Conservation (phyloP, 1,140 invertebrate species). For the Dreissena polymorpha region DNA sequence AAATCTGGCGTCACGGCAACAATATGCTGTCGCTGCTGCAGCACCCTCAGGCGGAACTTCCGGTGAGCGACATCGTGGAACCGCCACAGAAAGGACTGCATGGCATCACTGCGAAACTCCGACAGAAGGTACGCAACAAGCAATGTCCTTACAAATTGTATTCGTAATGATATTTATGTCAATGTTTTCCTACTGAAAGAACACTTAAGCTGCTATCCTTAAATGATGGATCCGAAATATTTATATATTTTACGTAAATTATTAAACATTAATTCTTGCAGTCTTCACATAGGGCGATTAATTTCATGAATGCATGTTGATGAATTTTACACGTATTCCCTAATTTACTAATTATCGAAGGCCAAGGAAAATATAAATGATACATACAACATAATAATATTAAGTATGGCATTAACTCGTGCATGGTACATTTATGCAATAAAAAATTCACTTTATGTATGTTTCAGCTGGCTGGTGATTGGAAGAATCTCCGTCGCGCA, state of each 20-base stretch:
- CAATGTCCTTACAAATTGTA: background rate
- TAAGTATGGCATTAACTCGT: too few species aligned
- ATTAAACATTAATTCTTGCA: too few species aligned
- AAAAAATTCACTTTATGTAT: background rate
- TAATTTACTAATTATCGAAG: too few species aligned
- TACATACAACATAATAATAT: too few species aligned
- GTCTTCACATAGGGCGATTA: too few species aligned
- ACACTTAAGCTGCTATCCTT: too few species aligned
- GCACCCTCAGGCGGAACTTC: constrained; percentile 74
- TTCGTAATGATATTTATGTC: background rate
- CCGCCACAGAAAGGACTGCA: constrained; percentile 73
- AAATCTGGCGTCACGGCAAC: constrained; percentile 77
- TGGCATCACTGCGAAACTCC: constrained; percentile 75
- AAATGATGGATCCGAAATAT: too few species aligned
- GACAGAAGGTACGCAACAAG: constrained; percentile 70
- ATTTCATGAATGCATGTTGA: too few species aligned
- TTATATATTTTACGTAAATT: too few species aligned
- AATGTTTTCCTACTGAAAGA: background rate
- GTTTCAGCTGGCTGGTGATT: constrained; percentile 76
- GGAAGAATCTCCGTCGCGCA: constrained; percentile 78
- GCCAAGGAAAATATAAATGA: too few species aligned
- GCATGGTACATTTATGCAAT: too few species aligned
- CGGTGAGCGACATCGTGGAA: constrained; percentile 72
- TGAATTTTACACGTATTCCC: too few species aligned
- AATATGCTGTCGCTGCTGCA: constrained; percentile 74